A percentile compares a stretch with the other conserved stretches of the same genome.
These are phyloP conservation scores for Pogonus chalceus DNA, from an alignment of 1,140 invertebrate species.

Conservation along the genomic window DNA sequence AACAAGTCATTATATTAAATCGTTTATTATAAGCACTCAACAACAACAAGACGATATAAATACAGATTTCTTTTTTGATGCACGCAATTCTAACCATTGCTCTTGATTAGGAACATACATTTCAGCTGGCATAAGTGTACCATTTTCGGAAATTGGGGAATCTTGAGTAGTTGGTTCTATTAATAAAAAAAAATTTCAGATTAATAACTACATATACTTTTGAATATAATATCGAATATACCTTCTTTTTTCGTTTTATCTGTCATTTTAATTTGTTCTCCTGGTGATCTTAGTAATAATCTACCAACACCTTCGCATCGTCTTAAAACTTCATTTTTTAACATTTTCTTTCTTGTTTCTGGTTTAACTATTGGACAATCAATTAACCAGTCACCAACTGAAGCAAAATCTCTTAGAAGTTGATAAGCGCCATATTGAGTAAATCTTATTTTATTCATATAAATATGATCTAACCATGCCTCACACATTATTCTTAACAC, in stretches of 20 bases:
- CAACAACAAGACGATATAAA: slow-evolving; percentile 15
- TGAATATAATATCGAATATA: slow-evolving; percentile 5
- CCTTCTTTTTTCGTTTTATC: slow-evolving; percentile 32
- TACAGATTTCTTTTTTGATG: slow-evolving; percentile 33
- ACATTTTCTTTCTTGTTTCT: slow-evolving; percentile 50
- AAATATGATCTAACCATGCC: slow-evolving; percentile 76
- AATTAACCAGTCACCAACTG: slow-evolving; percentile 60
- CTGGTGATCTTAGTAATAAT: slow-evolving; percentile 60
- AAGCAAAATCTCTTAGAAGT: slow-evolving; percentile 62
- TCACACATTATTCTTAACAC: slow-evolving; percentile 70
- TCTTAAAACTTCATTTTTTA: slow-evolving; percentile 63
- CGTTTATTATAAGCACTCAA: no score
- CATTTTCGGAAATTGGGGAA: slow-evolving; percentile 22
- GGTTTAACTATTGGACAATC: slow-evolving; percentile 45
- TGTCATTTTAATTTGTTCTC: slow-evolving; percentile 59
- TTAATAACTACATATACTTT: background rate
- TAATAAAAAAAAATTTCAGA: slow-evolving; percentile 8
- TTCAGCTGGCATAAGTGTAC: slow-evolving; percentile 62
- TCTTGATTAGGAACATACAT: slow-evolving; percentile 86
- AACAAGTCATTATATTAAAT: no score
- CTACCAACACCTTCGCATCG: slow-evolving; percentile 72
- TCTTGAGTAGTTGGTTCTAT: slow-evolving; percentile 10
- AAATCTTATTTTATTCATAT: slow-evolving; percentile 67
- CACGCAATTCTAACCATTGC: slow-evolving; percentile 69
- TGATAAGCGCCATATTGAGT: slow-evolving; percentile 51